Evolutionary conservation across 2,113 vertebrate genomes (phyloP).

Genomic region (Scytalopus superciliaris): DNA sequence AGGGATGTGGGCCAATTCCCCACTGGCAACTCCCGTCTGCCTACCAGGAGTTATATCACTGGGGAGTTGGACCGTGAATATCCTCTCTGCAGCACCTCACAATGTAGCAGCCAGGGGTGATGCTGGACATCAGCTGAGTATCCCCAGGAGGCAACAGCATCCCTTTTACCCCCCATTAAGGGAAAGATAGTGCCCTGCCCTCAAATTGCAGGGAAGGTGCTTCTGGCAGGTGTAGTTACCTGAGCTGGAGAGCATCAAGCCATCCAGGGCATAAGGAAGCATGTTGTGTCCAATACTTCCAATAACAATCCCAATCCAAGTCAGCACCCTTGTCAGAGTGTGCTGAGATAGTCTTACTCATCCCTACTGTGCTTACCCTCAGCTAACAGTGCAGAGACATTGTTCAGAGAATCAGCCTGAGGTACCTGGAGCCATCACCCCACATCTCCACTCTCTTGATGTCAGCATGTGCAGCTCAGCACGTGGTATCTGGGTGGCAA

Average conservation of each 20-base stretch:
- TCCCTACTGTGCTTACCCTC: background rate
- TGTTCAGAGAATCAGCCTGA: background rate
- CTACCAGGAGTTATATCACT: slow-evolving; percentile 45
- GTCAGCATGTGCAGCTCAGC: accelerated
- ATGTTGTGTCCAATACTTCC: too few relatives aligned
- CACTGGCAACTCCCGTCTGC: slow-evolving; percentile 20
- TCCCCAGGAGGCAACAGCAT: background rate
- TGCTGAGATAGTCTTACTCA: background rate
- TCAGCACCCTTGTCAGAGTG: background rate
- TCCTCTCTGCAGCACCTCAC: background rate
- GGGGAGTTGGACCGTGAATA: background rate
- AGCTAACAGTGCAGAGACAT: background rate
- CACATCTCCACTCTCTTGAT: background rate
- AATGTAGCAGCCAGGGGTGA: background rate
- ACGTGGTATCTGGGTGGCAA: accelerated
- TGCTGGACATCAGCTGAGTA: accelerated
- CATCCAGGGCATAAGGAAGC: too few relatives aligned
- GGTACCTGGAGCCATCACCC: background rate
- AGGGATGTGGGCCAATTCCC: slow-evolving; percentile 32
- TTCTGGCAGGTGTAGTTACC: background rate
- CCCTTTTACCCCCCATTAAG: background rate
- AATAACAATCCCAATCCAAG: background rate
- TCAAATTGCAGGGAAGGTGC: background rate
- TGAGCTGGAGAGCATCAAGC: too few relatives aligned
- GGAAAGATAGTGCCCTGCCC: background rate